Evolutionary conservation across 1,140 invertebrate genomes (phyloP), one percentile per base, ranked within the genome.

Genomic region (Euglossa dilemma): DNA sequence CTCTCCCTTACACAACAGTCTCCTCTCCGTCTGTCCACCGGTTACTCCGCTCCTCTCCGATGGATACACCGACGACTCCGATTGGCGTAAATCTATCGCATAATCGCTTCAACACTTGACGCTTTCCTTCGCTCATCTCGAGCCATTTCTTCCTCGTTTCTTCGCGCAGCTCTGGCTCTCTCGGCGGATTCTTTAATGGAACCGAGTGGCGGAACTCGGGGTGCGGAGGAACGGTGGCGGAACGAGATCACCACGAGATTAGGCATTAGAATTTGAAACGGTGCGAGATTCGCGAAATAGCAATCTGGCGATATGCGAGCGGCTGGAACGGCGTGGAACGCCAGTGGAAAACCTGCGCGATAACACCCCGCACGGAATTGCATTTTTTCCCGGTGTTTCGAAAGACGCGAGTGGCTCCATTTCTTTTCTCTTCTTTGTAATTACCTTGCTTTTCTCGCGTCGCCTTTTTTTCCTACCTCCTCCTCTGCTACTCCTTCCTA

Each of bases 1-100:
- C 57, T 50, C 63, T 43, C 23, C 57, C 67, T 28, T 47, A 6
- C 9, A 4, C 23, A n/a, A 16, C 9, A n/a, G 16, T 36, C 43
- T 45, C 28, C 64, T 52, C 45, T 61, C 57, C 61, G 1, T 23
- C 61, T 25, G 43, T 50, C 52, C 25, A n/a, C 25, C n/a, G 8
- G 8, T 76, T 76, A 77, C 79, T 66, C 59, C 50, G 9, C 71
- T 66, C 12, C 79, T 56, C 20, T 0, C 52, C 36, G 43, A 75
- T 45, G 45, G 9, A 25, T 82, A 82, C 80, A 82, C 45, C 12
- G 28, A 8, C 14, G 20, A 43, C 43, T 63, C 81, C 64, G 75
- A 83, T 79, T 79, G 66, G 81, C 64, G 75, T 79, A 63, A 57
- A 71, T 28, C 75, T 54, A 45, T 79, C 54, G 66, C 75, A 71